Conservation (phyloP, 2,888 invertebrate species). For the Clistopyga incitator region DNA sequence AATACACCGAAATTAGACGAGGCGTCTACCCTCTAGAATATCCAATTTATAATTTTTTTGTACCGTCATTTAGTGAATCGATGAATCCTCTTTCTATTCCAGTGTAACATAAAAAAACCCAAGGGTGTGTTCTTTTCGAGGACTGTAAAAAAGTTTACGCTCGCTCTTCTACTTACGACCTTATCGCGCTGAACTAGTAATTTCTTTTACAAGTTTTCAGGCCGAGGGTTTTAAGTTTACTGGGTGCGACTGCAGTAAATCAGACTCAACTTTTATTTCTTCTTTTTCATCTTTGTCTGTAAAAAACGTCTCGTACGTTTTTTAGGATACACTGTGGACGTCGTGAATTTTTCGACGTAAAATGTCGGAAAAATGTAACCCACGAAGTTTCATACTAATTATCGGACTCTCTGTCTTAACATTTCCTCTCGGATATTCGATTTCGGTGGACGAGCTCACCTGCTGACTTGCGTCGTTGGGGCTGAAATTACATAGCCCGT, state of each 20-base stretch:
- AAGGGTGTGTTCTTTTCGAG: background rate
- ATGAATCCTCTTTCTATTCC: conserved; percentile 5
- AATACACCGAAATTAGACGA: background rate
- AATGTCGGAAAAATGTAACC: background rate
- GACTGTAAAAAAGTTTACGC: conserved; percentile 29
- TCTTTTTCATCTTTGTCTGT: conserved; percentile 5
- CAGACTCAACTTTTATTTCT: conserved; percentile 36
- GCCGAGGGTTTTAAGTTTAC: conserved; percentile 42
- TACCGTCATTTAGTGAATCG: conserved; percentile 3
- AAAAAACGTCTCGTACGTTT: background rate
- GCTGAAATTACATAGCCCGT: conserved; percentile 76
- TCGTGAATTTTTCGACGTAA: background rate
- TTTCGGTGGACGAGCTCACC: conserved; percentile 69
- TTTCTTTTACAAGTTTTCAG: conserved; percentile 36
- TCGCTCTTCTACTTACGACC: conserved; percentile 12
- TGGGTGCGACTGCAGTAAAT: conserved; percentile 51
- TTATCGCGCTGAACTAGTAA: conserved; percentile 52
- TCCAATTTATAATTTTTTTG: background rate
- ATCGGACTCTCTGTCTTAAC: conserved; percentile 15
- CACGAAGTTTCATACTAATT: conserved; percentile 5
- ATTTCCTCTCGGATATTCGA: conserved; percentile 67
- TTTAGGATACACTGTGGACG: background rate
- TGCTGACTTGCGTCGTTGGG: conserved; percentile 44
- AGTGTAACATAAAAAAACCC: background rate
- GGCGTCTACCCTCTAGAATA: background rate